Evolutionary conservation across 2,797 vertebrate species (phyloP).

Genomic region (Sparus aurata): DNA sequence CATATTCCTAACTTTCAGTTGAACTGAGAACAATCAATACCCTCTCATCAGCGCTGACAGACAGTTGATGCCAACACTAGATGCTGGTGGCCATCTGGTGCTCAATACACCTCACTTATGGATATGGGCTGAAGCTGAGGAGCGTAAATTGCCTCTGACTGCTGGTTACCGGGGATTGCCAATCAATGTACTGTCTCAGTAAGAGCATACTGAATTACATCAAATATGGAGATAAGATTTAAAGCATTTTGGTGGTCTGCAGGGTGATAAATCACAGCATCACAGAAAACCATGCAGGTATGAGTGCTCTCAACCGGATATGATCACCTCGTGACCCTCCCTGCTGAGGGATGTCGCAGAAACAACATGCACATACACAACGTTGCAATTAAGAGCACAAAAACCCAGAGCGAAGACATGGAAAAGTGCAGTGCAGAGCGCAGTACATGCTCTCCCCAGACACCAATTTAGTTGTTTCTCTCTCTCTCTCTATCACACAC

Average conservation of each 20-base stretch:
- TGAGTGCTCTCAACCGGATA: not conserved
- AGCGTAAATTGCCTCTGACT: slow-evolving; percentile 18
- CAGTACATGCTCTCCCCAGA: slow-evolving; percentile 28
- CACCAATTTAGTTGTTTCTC: slow-evolving; percentile 24
- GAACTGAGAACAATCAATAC: slow-evolving; percentile 19
- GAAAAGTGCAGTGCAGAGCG: slow-evolving; percentile 39
- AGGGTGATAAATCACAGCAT: slow-evolving; percentile 9
- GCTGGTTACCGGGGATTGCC: slow-evolving; percentile 1
- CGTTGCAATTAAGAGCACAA: slow-evolving; percentile 37
- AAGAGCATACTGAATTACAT: not conserved
- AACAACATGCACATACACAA: slow-evolving; percentile 20
- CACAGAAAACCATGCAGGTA: not conserved
- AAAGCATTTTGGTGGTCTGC: not conserved
- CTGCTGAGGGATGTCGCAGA: slow-evolving; percentile 2
- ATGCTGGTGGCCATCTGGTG: slow-evolving; percentile 15
- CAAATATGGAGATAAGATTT: not conserved
- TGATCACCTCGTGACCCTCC: not conserved
- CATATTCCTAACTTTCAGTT: slow-evolving; percentile 4
- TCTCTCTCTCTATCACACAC: not conserved
- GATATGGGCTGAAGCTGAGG: slow-evolving; percentile 12
- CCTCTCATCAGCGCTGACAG: not conserved
- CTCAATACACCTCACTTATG: slow-evolving; percentile 6
- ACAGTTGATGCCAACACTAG: slow-evolving; percentile 15
- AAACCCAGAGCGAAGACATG: slow-evolving; percentile 43
- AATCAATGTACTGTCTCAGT: slow-evolving; percentile 7